Conservation (phyloP, 2,888 invertebrate species). For the Melipona beecheii region DNA sequence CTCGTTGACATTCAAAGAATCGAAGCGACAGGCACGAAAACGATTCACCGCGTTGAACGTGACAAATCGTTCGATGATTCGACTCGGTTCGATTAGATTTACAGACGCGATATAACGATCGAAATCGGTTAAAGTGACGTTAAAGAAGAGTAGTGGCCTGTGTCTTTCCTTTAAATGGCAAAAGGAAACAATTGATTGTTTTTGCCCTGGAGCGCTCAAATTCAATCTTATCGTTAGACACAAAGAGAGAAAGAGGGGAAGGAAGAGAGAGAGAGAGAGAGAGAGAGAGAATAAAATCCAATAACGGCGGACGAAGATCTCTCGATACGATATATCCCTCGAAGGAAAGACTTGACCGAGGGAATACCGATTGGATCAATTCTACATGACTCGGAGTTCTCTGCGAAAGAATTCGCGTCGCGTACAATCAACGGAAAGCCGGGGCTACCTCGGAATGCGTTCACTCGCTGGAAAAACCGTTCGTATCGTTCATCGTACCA, state of each 20-base stretch:
- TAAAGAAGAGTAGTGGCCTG: conserved; percentile 2
- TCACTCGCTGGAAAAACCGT: conserved; percentile 8
- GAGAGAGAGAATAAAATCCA: conserved; percentile 59
- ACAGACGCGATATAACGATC: neutral
- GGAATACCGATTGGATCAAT: conserved; percentile 50
- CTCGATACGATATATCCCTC: conserved; percentile 42
- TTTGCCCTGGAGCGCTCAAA: conserved; percentile 23
- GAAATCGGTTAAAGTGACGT: neutral
- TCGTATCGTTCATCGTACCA: conserved; percentile 26
- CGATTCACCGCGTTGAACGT: neutral
- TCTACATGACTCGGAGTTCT: conserved; percentile 36
- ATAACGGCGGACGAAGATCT: conserved; percentile 50
- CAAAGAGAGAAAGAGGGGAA: neutral
- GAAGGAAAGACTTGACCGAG: conserved; percentile 26
- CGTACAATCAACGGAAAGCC: conserved; percentile 46
- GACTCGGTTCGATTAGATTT: neutral
- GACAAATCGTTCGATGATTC: neutral
- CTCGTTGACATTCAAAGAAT: too few species aligned
- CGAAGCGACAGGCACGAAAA: too few species aligned
- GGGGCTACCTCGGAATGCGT: neutral
- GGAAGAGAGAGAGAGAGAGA: too few species aligned
- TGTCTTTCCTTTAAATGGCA: neutral
- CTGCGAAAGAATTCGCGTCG: conserved; percentile 45
- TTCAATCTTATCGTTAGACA: conserved; percentile 49
- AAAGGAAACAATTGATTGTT: conserved; percentile 11